phyloP scores from a whole-genome alignment of 2,797 vertebrate genomes.

The Leptoclinus maculatus region DNA sequence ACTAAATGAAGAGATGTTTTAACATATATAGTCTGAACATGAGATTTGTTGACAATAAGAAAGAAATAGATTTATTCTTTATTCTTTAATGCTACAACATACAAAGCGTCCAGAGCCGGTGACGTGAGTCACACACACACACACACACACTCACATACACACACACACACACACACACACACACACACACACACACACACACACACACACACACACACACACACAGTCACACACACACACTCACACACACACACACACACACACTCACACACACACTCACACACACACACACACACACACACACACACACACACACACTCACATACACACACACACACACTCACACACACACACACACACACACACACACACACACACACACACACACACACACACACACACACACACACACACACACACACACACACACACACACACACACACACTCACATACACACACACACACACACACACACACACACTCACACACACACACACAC shows the following conservation, averaged over 20 bases:
- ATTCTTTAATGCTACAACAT: no score
- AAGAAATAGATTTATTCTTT: no score
- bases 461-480: not conserved
- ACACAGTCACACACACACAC: conserved; percentile 2
- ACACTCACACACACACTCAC: not conserved
- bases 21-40: no score
- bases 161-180: not conserved
- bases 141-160: not conserved
- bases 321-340: not conserved
- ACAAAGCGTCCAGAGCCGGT: no score
- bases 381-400: not conserved
- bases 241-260: not conserved
- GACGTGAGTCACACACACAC: not conserved
- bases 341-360: not conserved
- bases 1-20: no score
- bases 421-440: conserved; percentile 7
- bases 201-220: not conserved
- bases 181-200: not conserved
- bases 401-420: not conserved
- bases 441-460: not conserved
- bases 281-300: conserved; percentile 4
- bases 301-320: not conserved
- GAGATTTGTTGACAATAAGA: no score
- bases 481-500: no score
- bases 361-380: conserved; percentile 1